A percentile compares a stretch with the other conserved stretches of the same genome.
Conservation (phyloP, 2,113 vertebrate species). For the Gobiocypris rarus region DNA sequence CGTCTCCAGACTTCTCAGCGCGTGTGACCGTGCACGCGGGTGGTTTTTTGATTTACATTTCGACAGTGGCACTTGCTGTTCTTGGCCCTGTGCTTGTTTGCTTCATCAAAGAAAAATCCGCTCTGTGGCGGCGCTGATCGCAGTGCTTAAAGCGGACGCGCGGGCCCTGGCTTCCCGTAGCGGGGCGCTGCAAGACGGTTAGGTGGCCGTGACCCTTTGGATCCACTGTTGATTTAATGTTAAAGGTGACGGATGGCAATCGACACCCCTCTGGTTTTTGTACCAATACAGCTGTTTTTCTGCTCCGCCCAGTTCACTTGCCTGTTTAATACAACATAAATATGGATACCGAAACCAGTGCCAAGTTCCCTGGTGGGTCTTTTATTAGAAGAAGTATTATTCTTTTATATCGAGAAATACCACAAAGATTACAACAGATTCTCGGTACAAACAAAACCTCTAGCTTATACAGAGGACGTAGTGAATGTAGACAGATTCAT, state of each 20-base stretch:
- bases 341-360: slow-evolving; percentile 37
- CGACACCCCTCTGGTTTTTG: slow-evolving; percentile 32
- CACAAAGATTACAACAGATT: slow-evolving; percentile 48
- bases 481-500: slow-evolving; percentile 21
- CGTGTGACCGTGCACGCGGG: slow-evolving; percentile 81
- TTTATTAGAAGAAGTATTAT: slow-evolving; percentile 56
- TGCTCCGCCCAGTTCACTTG: slow-evolving; percentile 48
- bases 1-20: slow-evolving; percentile 73
- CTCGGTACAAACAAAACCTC: slow-evolving; percentile 27
- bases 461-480: neutral
- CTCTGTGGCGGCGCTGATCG: slow-evolving; percentile 62
- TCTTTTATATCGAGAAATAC: slow-evolving; percentile 52
- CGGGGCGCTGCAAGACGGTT: slow-evolving; percentile 52
- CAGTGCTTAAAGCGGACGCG: neutral
- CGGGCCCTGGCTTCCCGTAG: slow-evolving; percentile 33
- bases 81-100: slow-evolving; percentile 75
- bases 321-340: slow-evolving; percentile 55
- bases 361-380: slow-evolving; percentile 45
- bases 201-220: slow-evolving; percentile 31
- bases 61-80: slow-evolving; percentile 82
- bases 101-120: slow-evolving; percentile 85
- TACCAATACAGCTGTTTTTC: slow-evolving; percentile 49
- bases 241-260: slow-evolving; percentile 52
- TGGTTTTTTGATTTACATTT: slow-evolving; percentile 83
- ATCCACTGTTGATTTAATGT: slow-evolving; percentile 16